Conservation (phyloP, 1,140 invertebrate species). For the Drosophila quadrilineata region DNA sequence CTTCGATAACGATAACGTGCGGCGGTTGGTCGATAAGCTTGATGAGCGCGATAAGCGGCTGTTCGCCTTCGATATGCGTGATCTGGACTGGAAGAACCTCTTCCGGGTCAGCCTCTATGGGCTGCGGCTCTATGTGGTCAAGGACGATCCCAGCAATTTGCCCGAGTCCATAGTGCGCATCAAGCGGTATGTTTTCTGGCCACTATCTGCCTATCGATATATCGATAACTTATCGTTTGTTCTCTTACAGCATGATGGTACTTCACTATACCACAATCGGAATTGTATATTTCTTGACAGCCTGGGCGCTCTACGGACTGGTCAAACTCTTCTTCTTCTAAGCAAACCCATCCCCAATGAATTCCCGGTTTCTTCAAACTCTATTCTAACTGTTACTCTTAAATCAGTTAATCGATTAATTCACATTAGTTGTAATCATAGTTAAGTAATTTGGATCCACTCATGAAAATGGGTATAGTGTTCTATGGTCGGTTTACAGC, state of each 20-base stretch:
- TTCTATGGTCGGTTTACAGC: constrained; percentile 29
- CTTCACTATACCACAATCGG: constrained; percentile 67
- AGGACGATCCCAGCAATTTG: constrained; percentile 86
- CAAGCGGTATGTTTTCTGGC: constrained; percentile 81
- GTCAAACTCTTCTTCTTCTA: constrained; percentile 60
- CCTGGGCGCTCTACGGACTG: constrained; percentile 59
- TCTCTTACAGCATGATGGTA: constrained; percentile 65
- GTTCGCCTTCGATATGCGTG: constrained; percentile 87
- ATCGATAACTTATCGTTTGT: background rate
- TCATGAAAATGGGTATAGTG: constrained; percentile 26
- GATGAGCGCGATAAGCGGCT: constrained; percentile 84
- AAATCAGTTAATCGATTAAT: constrained; percentile 12
- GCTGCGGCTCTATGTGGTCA: constrained; percentile 86
- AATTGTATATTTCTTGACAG: constrained; percentile 58
- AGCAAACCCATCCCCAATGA: constrained; percentile 1
- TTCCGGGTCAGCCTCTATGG: constrained; percentile 85
- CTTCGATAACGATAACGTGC: constrained; percentile 86
- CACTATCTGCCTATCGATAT: background rate
- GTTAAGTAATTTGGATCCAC: too few species aligned
- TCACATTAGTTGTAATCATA: constrained; percentile 46
- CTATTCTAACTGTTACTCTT: background rate
- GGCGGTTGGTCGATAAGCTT: constrained; percentile 84
- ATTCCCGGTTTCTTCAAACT: background rate
- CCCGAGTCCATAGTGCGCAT: constrained; percentile 84
- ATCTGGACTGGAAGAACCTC: constrained; percentile 86